These are phyloP conservation scores for Sorex fumeus DNA, from an alignment of 2,113 vertebrate species.

Conservation along the genomic window DNA sequence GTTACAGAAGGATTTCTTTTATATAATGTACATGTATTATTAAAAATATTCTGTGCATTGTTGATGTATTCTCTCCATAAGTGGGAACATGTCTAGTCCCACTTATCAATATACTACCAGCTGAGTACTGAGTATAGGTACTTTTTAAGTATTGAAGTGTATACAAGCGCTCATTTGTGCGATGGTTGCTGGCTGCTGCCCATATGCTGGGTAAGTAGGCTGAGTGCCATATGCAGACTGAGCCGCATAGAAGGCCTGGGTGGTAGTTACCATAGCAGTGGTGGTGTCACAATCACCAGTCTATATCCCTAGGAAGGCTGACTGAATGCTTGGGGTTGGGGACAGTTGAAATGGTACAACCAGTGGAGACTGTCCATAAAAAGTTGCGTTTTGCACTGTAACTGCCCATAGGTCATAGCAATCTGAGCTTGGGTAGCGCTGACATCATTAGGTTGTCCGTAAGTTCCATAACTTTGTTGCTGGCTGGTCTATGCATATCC, in stretches of 20 bases:
- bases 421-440: too few species aligned
- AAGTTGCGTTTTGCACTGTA: too few species aligned
- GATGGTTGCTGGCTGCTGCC: background rate
- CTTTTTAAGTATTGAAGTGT: slow-evolving; percentile 99
- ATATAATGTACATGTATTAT: slow-evolving; percentile 92
- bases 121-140: slow-evolving; percentile 99
- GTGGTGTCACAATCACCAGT: background rate
- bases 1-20: slow-evolving; percentile 93
- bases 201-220: background rate
- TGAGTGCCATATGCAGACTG: background rate
- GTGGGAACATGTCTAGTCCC: slow-evolving; percentile 97
- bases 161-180: slow-evolving; percentile 98
- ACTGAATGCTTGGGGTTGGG: background rate
- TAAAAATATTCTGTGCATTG: slow-evolving; percentile 93
- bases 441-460: background rate
- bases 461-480: background rate
- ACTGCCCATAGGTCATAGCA: too few species aligned
- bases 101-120: slow-evolving; percentile 99
- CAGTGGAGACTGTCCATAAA: background rate
- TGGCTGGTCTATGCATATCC: background rate
- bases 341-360: background rate
- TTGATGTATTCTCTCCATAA: slow-evolving; percentile 95
- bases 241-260: background rate
- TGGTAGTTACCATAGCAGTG: background rate
- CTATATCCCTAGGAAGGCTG: background rate